A percentile compares a stretch with the other conserved stretches of the same genome.
Evolutionary conservation across 2,888 invertebrate species (phyloP).

Genomic region (Caenorhabditis panamensis): DNA sequence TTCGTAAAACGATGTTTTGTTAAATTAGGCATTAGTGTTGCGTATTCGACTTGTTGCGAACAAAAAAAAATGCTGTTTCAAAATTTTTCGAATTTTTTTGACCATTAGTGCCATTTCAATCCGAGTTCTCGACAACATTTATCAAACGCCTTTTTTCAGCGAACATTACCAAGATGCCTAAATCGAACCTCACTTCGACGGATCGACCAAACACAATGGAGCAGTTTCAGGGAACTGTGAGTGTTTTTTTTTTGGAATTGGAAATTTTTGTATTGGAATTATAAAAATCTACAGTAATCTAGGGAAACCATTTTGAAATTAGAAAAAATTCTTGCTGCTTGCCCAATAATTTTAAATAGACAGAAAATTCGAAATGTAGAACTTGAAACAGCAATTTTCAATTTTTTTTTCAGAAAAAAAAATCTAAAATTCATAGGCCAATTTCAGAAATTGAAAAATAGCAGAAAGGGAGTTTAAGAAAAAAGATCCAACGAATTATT

Average conservation of each 20-base stretch:
- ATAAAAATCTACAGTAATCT: no score
- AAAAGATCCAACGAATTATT: not conserved
- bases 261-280: not conserved
- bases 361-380: no score
- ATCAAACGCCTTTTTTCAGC: no score
- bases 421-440: no score
- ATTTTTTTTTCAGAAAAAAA: not conserved
- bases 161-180: conserved; percentile 32
- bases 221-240: conserved; percentile 55
- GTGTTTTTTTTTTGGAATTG: conserved; percentile 9
- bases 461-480: not conserved
- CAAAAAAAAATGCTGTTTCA: not conserved
- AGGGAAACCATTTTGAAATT: no score
- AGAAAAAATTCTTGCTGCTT: no score
- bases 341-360: no score
- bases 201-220: conserved; percentile 55
- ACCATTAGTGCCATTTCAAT: no score
- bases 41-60: no score
- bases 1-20: not conserved
- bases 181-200: conserved; percentile 34
- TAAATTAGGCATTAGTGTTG: no score
- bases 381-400: not conserved
- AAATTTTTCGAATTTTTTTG: not conserved
- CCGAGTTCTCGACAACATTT: no score
- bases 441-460: not conserved